These are phyloP conservation scores for Onychorhynchus coronatus DNA, from an alignment of 2,113 vertebrate genomes.

Conservation along the genomic window DNA sequence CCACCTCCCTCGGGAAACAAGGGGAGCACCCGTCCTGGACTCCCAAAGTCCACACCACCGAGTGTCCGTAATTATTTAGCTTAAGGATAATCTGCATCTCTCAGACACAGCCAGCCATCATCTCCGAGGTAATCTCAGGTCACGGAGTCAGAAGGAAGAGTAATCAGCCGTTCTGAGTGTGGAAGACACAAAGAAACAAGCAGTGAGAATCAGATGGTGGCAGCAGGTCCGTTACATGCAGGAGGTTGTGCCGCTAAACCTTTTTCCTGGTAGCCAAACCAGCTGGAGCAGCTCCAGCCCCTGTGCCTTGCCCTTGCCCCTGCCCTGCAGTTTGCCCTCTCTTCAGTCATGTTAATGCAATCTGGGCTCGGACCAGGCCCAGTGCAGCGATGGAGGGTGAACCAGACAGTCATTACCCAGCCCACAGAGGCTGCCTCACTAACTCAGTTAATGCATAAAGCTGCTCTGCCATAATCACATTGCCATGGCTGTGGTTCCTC, in stretches of 20 bases:
- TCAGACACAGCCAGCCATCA: constrained; percentile 48
- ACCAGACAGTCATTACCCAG: not conserved
- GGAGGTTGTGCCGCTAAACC: not conserved
- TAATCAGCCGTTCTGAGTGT: constrained; percentile 59
- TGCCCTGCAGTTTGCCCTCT: not conserved
- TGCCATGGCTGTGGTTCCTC: not conserved
- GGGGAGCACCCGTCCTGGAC: not conserved
- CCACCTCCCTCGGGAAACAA: constrained; percentile 6
- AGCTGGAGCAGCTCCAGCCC: not conserved
- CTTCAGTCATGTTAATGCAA: not conserved
- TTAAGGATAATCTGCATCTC: constrained; percentile 53
- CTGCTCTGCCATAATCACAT: not conserved
- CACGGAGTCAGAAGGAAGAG: constrained; percentile 43
- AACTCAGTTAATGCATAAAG: not conserved
- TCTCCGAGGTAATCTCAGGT: constrained; percentile 51
- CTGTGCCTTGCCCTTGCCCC: not conserved
- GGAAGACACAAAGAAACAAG: constrained; percentile 66
- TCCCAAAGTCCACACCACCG: constrained; percentile 20
- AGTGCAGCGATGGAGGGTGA: not conserved
- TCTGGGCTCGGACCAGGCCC: not conserved
- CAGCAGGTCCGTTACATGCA: not conserved
- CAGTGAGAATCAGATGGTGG: constrained; percentile 28
- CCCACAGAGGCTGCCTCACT: not conserved
- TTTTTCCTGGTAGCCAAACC: not conserved
- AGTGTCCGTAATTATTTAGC: constrained; percentile 35